Evolutionary conservation across 2,888 invertebrate genomes (phyloP).

Genomic region (Megalurothrips usitatus): DNA sequence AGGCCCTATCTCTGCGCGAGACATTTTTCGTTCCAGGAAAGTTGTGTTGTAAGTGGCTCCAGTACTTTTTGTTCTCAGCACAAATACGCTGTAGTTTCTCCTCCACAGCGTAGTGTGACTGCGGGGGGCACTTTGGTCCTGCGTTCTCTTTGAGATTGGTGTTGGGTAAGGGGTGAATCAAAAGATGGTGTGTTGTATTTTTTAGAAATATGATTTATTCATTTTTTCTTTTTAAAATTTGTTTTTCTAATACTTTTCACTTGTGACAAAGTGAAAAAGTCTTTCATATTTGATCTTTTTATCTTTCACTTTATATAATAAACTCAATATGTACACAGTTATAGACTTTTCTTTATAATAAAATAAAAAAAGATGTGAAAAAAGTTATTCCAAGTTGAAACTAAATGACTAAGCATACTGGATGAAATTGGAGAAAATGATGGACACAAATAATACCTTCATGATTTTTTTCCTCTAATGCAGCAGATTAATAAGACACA

Average conservation of each 20-base stretch:
- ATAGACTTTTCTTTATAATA: constrained; percentile 24
- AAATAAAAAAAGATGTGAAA: constrained; percentile 27
- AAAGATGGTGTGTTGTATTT: not conserved
- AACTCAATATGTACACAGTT: constrained; percentile 22
- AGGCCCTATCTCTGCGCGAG: too few relatives aligned
- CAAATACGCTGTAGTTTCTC: too few relatives aligned
- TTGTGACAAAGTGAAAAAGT: constrained; percentile 10
- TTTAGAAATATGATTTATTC: constrained; percentile 18
- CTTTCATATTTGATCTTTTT: constrained; percentile 25
- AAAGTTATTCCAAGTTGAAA: constrained; percentile 17
- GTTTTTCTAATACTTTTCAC: constrained; percentile 2
- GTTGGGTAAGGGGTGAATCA: not conserved
- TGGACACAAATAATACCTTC: constrained; percentile 15
- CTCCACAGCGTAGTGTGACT: too few relatives aligned
- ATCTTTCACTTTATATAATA: constrained; percentile 23
- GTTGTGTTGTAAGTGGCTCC: too few relatives aligned
- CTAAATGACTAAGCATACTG: constrained; percentile 26
- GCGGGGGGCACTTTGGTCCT: too few relatives aligned
- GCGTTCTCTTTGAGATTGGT: not conserved
- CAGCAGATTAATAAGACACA: constrained; percentile 10
- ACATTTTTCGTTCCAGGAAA: too few relatives aligned
- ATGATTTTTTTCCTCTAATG: constrained; percentile 7
- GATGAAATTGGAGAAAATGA: constrained; percentile 19
- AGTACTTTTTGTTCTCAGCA: too few relatives aligned
- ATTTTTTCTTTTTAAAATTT: constrained; percentile 8